A percentile compares a stretch with the other conserved stretches of the same genome.
Evolutionary conservation across 30 jellyfish, hydroid and myxozoan genomes (phyloP).

Genomic region (Cassiopea andromeda): DNA sequence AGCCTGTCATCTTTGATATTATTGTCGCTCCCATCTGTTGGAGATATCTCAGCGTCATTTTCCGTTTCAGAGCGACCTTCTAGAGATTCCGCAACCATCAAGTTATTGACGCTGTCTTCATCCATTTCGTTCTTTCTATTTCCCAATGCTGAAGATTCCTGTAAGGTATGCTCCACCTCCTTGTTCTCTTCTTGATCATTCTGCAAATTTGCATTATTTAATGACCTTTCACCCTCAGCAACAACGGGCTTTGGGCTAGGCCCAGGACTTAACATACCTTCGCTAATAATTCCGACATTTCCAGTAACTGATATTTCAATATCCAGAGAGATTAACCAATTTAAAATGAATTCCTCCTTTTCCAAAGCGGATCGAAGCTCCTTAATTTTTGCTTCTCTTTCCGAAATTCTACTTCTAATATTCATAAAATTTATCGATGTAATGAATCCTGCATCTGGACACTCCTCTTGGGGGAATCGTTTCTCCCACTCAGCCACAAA

Average conservation of each 20-base stretch:
- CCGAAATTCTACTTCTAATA: constrained; percentile 63
- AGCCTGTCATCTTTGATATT: not conserved
- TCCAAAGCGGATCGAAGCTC: constrained; percentile 49
- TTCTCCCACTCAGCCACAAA: constrained; percentile 80
- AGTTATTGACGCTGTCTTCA: not conserved
- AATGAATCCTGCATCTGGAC: constrained; percentile 75
- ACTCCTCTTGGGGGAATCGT: constrained; percentile 76
- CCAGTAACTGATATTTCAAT: constrained; percentile 71
- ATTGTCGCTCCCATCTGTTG: not conserved
- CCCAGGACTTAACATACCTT: constrained; percentile 26
- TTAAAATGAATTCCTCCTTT: constrained; percentile 76
- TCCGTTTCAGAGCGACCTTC: not conserved
- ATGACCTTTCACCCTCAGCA: constrained; percentile 9
- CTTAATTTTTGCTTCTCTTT: constrained; percentile 51
- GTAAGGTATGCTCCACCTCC: not conserved
- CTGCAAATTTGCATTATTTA: not conserved
- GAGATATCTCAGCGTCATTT: not conserved
- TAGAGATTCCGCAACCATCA: not conserved
- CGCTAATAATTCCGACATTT: constrained; percentile 51
- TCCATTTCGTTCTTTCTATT: not conserved
- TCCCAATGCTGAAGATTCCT: not conserved
- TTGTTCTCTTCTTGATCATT: constrained; percentile 7
- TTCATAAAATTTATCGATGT: constrained; percentile 54
- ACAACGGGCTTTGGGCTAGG: constrained; percentile 33
- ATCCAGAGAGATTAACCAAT: constrained; percentile 56